Evolutionary conservation across 2,888 invertebrate species (phyloP).

Genomic region (Epiblema foenella): DNA sequence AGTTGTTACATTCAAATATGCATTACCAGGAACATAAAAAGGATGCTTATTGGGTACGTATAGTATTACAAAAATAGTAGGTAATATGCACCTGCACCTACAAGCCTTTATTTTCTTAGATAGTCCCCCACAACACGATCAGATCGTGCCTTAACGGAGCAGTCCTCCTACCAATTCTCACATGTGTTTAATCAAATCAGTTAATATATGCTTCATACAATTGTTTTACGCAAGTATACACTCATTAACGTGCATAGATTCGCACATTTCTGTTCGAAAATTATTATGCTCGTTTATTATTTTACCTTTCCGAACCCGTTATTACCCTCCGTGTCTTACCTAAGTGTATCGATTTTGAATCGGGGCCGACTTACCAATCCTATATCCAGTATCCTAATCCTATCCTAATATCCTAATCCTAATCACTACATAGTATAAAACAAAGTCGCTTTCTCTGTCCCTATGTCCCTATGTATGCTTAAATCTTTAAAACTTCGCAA

Average conservation of each 20-base stretch:
- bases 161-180: not conserved
- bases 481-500: too few relatives aligned
- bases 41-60: slow-evolving; percentile 79
- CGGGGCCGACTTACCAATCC: not conserved
- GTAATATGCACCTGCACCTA: slow-evolving; percentile 3
- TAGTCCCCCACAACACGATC: too few relatives aligned
- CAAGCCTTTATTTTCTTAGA: not conserved
- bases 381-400: too few relatives aligned
- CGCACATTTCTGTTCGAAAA: not conserved
- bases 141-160: not conserved
- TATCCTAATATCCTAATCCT: too few relatives aligned
- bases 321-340: not conserved
- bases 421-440: too few relatives aligned
- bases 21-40: slow-evolving; percentile 68
- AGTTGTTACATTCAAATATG: slow-evolving; percentile 57
- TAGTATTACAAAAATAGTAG: slow-evolving; percentile 1
- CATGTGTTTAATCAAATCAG: not conserved
- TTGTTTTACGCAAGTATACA: not conserved
- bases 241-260: not conserved
- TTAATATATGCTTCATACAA: not conserved
- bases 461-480: too few relatives aligned
- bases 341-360: not conserved
- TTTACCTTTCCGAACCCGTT: not conserved
- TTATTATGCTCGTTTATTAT: not conserved
- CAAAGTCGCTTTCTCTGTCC: too few relatives aligned